Evolutionary conservation across 1,140 invertebrate genomes (phyloP), one percentile per base, ranked within the genome.

Genomic region (Monochamus saltuarius): DNA sequence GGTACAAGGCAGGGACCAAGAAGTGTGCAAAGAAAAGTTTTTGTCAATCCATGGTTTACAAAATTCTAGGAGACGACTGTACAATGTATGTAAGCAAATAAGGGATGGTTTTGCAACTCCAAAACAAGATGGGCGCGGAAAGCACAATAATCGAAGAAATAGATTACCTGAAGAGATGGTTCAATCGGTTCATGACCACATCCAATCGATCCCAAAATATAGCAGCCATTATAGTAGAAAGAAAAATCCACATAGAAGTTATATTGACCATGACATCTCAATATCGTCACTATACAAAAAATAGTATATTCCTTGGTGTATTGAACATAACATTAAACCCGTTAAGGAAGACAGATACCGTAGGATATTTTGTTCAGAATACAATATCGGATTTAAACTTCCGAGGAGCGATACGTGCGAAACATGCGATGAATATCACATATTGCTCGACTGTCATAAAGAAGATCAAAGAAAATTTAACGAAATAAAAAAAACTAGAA

Each of bases 321-420:
- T 53, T 22, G 45, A 39, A 13, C 35, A 10, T 2, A 35, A 55
- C 17, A 56, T 56, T 40, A 38, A 1, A 13, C 40, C 59, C 11
- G 59, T 50, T 19, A 61, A 61, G 37, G 29, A 63, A 54, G 42
- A 59, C 14, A 34, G 17, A 38, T 59, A 59, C 36, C 13, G 55
- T 16, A 42, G 55, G 35, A 62, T 58, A 43, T 63, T 63, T 42
- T 63, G 56, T 35, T 40, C 43, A 0, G 47, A 62, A 53, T 58
- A 50, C 36, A 58, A 62, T 35, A 62, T 58, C 19, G 60, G 60
- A 7, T 62, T 62, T 37, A 62, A 62, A 37, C 34, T 62, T 19
- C 55, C 46, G 6, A 29, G 50, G 57, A 59, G 55, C 19, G 46
- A 57, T 45, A 62, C 49, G 13, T 57, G 60, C 43, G 7, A 29